A percentile compares a stretch with the other conserved stretches of the same genome.
These are phyloP conservation scores for Myopa tessellatipennis DNA, from an alignment of 2,888 invertebrate species.

Conservation along the genomic window DNA sequence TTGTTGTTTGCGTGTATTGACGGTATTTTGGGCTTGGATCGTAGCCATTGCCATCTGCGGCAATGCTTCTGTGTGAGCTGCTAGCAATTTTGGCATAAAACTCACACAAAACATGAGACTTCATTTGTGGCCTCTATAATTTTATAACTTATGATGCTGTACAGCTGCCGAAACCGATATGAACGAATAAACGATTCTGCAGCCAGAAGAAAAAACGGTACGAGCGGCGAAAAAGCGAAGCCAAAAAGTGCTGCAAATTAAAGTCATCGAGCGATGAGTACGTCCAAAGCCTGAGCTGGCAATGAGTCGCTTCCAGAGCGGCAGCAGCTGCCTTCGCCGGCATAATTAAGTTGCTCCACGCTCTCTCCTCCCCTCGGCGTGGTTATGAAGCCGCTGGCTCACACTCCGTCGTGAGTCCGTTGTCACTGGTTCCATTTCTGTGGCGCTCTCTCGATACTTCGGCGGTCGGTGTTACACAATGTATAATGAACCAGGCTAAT, in stretches of 20 bases:
- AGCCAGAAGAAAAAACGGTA: background rate
- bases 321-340: background rate
- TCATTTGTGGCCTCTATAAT: conserved; percentile 13
- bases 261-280: background rate
- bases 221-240: background rate
- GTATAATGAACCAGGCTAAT: conserved; percentile 33
- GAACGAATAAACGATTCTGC: background rate
- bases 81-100: background rate
- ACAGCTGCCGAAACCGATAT: background rate
- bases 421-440: background rate
- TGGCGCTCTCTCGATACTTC: background rate
- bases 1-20: too few relatives aligned
- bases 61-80: background rate
- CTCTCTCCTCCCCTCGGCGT: background rate
- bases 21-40: background rate
- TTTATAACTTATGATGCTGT: conserved; percentile 14
- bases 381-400: conserved; percentile 10
- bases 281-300: background rate
- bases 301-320: background rate
- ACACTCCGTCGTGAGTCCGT: background rate
- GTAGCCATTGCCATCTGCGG: background rate
- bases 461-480: conserved; percentile 22
- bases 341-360: conserved; percentile 15
- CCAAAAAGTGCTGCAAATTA: conserved; percentile 5
- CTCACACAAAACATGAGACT: conserved; percentile 2